Base-by-base conservation (phyloP, 2,113 vertebrate genomes). In the Thinocorus orbignyianus region DNA sequence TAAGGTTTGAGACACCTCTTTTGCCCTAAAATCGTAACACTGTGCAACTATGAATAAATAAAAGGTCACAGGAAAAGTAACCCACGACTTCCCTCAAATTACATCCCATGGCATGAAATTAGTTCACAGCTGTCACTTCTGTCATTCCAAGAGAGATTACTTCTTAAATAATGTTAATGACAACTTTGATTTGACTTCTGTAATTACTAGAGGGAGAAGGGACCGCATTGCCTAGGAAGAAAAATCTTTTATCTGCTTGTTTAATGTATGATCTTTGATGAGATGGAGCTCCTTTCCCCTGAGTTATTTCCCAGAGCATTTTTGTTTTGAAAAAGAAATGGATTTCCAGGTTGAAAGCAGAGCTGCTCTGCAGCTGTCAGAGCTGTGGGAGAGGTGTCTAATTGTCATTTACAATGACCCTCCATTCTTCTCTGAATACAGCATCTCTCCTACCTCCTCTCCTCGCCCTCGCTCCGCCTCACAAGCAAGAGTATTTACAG, bases 171-270 rank as follows among this genome's bases (percentile, higher is more conserved):
- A 94, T 83, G 42, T 90, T 96, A 96, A 95, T 52, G 76, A 86
- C 79, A 95, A 93, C 64, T 95, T 90, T 93, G 92, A 95, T 97
- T 97, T 93, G 64, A 93, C 88, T 93, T 90, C 61, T 86, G 31
- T 94, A 95, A 88, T 96, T 92, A 95, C 77, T 79, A 87, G 69
- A 64, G 88, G 60, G 81, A 93, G 83, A 96, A 93, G 72, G 61
- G 85, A 83, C 69, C 8, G 3, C 48, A n/a, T 74, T 84, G 88
- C 72, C 69, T 44, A 69, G 68, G 90, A 91, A 86, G 77, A 90
- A 93, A 93, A 83, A 83, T 92, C 72, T 95, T 93, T 93, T 82
- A 92, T 96, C 92, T 95, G 33, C 77, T 90, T 81, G 76, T 92
- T 94, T 96, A 93, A 94, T 65, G 69, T 68, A 88, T 48, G 60